A percentile compares a stretch with the other conserved stretches of the same genome.
phyloP scores from a whole-genome alignment of 2,888 invertebrate species.

The Apamea crenata region DNA sequence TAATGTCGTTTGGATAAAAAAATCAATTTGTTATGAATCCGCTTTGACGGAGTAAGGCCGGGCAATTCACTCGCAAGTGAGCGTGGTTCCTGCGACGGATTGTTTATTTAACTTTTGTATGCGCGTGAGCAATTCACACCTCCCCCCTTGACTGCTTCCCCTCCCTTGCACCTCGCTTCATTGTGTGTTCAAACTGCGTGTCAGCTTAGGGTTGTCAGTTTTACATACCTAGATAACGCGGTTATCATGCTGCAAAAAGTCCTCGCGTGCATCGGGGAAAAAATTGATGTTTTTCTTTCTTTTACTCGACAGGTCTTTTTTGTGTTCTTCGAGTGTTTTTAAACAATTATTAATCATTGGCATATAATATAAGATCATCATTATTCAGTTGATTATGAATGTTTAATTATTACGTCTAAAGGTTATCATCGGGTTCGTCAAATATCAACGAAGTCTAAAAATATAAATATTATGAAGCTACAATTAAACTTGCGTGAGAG shows the following conservation, averaged over 20 bases:
- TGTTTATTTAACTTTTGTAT: conserved; percentile 75
- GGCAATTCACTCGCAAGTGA: conserved; percentile 84
- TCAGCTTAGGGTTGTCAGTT: conserved; percentile 69
- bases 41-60: conserved; percentile 70
- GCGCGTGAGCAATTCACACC: conserved; percentile 82
- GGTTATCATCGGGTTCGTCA: not conserved
- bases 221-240: conserved; percentile 49
- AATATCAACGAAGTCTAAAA: conserved; percentile 18
- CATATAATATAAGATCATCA: conserved; percentile 14
- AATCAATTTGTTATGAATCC: conserved; percentile 82
- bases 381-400: conserved; percentile 21
- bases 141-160: conserved; percentile 57
- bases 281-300: conserved; percentile 30
- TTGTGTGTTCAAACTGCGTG: conserved; percentile 76
- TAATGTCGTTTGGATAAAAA: conserved; percentile 76
- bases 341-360: conserved; percentile 26
- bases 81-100: conserved; percentile 83
- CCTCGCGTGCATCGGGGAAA: conserved; percentile 36
- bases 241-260: conserved; percentile 41
- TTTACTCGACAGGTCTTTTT: conserved; percentile 24
- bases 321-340: conserved; percentile 21
- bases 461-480: not conserved
- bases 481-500: conserved; percentile 36
- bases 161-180: conserved; percentile 72
- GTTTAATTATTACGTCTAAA: conserved; percentile 20